Evolutionary conservation across 2,888 invertebrate species (phyloP).

Genomic region (Pandemis corylana): DNA sequence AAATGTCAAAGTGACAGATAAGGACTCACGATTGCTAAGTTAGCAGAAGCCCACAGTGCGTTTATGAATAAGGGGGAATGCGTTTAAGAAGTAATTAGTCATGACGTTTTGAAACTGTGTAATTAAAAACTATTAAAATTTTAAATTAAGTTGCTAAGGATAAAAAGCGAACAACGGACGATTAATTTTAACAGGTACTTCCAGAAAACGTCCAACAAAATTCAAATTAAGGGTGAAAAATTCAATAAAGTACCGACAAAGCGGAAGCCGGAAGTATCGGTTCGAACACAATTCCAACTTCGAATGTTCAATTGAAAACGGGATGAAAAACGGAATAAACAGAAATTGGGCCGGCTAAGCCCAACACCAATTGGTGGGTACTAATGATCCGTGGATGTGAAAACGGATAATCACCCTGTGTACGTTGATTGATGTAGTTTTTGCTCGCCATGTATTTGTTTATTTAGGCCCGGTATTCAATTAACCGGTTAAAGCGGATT

Average conservation of each 20-base stretch:
- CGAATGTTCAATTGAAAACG: constrained; percentile 39
- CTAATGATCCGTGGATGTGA: constrained; percentile 40
- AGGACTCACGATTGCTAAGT: too few species aligned
- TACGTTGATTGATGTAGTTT: constrained; percentile 40
- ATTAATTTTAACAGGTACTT: constrained; percentile 21
- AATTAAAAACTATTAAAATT: neutral
- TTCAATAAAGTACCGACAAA: constrained; percentile 48
- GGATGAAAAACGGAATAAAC: constrained; percentile 44
- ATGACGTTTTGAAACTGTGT: too few species aligned
- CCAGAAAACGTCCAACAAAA: constrained; percentile 31
- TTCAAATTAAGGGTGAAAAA: constrained; percentile 46
- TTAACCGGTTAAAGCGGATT: constrained; percentile 20
- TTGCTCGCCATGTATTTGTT: constrained; percentile 32
- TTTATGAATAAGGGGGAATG: too few species aligned
- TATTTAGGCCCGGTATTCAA: constrained; percentile 27
- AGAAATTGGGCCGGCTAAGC: constrained; percentile 40
- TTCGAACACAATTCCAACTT: constrained; percentile 46
- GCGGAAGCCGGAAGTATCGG: constrained; percentile 47
- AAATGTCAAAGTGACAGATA: too few species aligned
- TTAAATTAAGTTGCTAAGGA: constrained; percentile 9
- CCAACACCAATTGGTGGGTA: constrained; percentile 36
- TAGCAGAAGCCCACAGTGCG: too few species aligned
- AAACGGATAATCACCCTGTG: constrained; percentile 39
- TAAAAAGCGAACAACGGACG: constrained; percentile 13
- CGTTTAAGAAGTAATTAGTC: too few species aligned